Conservation (phyloP, 2,797 vertebrate species). For the Neosilurus hyrtlii region DNA sequence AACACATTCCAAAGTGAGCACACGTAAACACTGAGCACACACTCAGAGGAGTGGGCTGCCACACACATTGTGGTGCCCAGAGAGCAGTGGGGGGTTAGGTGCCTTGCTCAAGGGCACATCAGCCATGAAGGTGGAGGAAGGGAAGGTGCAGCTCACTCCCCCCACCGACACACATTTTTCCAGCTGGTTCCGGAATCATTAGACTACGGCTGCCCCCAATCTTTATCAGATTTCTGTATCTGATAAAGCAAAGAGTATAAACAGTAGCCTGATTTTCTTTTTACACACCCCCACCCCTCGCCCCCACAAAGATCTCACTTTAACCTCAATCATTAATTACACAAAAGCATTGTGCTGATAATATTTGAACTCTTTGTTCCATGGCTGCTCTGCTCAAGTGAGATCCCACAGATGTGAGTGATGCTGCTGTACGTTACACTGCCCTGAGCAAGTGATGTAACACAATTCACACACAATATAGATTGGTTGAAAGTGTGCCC, state of each 20-base stretch:
- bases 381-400: background rate
- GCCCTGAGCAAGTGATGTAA: background rate
- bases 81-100: too few species aligned
- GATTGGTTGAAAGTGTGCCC: background rate
- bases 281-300: too few species aligned
- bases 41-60: too few species aligned
- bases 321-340: slow-evolving; percentile 41
- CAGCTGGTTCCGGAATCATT: too few species aligned
- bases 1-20: too few species aligned
- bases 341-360: slow-evolving; percentile 14
- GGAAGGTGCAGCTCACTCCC: too few species aligned
- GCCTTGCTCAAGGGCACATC: too few species aligned
- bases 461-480: background rate
- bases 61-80: too few species aligned
- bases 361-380: background rate
- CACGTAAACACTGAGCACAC: too few species aligned
- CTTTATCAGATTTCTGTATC: slow-evolving; percentile 7
- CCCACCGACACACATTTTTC: too few species aligned
- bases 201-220: too few species aligned
- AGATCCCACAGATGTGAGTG: background rate
- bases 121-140: too few species aligned
- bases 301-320: background rate
- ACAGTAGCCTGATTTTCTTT: slow-evolving; percentile 25
- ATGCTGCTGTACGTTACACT: background rate
- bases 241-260: background rate